These are phyloP conservation scores for Caenorhabditis virilis DNA, from an alignment of 2,888 invertebrate species.

Conservation along the genomic window DNA sequence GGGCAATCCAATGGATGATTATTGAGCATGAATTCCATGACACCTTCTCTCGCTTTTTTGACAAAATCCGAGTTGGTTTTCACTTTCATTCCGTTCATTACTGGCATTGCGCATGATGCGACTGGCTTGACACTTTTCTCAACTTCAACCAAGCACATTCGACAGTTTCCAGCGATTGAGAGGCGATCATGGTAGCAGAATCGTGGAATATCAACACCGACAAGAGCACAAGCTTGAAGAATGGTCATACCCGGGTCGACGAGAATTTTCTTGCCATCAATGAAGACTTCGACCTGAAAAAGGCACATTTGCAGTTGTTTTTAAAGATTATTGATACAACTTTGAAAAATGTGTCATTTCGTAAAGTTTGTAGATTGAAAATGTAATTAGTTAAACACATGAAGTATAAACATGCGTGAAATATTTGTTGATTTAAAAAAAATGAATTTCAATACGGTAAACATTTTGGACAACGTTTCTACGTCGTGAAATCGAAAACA, in stretches of 20 bases:
- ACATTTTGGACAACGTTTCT: no score
- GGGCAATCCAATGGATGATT: constrained; percentile 99
- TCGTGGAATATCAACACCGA: constrained; percentile 95
- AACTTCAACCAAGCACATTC: constrained; percentile 99
- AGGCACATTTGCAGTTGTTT: constrained; percentile 1
- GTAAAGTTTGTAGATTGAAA: no score
- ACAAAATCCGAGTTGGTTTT: constrained; percentile 96
- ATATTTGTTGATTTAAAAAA: no score
- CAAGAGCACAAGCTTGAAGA: constrained; percentile 84
- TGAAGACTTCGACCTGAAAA: constrained; percentile 77
- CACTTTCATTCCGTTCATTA: constrained; percentile 93
- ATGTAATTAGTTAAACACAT: no score
- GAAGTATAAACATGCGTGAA: no score
- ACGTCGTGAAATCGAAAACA: no score
- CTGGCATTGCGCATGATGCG: constrained; percentile 99
- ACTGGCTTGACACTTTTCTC: constrained; percentile 96
- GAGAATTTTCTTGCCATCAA: constrained; percentile 91
- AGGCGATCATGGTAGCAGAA: constrained; percentile 99
- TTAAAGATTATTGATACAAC: no score
- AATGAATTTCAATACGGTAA: no score
- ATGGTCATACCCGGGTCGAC: constrained; percentile 96
- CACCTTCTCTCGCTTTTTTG: constrained; percentile 73
- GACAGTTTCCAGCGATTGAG: constrained; percentile 96
- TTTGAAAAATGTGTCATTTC: no score
- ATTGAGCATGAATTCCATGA: constrained; percentile 97